Base-by-base conservation (phyloP, 2,888 invertebrate genomes). In the Clostera curtula region DNA sequence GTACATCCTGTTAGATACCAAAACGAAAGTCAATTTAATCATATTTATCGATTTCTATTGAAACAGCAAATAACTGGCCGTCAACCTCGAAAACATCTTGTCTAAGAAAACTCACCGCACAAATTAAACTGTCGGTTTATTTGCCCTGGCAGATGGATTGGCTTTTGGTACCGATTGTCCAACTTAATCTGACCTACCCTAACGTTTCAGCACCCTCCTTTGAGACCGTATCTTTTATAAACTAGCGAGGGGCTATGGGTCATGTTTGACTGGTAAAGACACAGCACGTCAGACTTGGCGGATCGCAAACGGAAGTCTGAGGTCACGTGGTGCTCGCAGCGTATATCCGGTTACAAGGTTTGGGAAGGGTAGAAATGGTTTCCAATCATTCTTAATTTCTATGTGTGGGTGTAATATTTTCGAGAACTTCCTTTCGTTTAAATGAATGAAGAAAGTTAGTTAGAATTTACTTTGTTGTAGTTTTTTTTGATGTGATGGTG, bases 61-160 rank as follows among this genome's bases (percentile, higher is more conserved):
- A n/a, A n/a, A n/a, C 20, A 20, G 6, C 20, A n/a, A 20, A 20
- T 9, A 7, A 20, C 11, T 8, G 5, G 4, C 13, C 13, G 22
- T 13, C 22, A n/a, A 13, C 22, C n/a, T 22, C 8, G 13, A 23
- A 23, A 3, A 15, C 15, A 15, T 22, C 42, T 31, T 37, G 32
- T 39, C 31, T 24, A 24, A 41, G 45, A 51, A 40, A 42, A 41
- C 25, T 36, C 35, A 40, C 38, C 32, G 43, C 31, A 37, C 27
- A 65, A 68, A 71, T 65, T 69, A 69, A 65, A 58, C 62, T 63
- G 65, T 69, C 63, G 62, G 59, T 66, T 65, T 68, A 72, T 71
- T 68, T 71, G 56, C 57, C 44, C 44, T 36, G 40, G 47, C 56
- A 66, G 70, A 72, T 65, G 66, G 68, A 72, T 72, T 61, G 64